Conservation (phyloP, 2,888 invertebrate genomes). For the Nasonia oneida region DNA sequence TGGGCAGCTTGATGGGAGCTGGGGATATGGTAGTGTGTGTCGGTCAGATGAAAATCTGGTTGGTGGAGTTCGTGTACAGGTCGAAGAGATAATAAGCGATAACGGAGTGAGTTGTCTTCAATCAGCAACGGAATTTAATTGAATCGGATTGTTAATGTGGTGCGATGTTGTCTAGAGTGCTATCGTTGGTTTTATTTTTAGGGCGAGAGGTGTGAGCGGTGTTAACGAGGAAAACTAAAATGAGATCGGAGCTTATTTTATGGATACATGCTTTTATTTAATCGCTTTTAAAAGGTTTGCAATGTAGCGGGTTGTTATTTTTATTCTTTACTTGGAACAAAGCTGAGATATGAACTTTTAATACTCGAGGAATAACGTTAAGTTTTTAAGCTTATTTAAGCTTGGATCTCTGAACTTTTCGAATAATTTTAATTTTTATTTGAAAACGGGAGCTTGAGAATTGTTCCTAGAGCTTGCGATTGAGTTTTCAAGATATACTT, state of each 20-base stretch:
- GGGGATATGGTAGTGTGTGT: neutral
- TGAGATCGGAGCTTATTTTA: too few species aligned
- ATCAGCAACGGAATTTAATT: neutral
- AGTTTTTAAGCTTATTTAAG: too few species aligned
- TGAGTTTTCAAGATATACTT: too few species aligned
- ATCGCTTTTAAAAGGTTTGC: neutral
- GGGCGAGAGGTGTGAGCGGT: too few species aligned
- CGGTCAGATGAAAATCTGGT: neutral
- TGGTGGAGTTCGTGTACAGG: neutral
- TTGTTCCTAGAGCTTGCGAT: too few species aligned
- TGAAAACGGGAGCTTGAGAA: too few species aligned
- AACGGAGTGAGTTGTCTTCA: neutral
- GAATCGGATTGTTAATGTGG: neutral
- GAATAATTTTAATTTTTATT: too few species aligned
- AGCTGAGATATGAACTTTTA: neutral
- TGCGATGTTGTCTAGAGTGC: neutral
- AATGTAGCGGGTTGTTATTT: neutral
- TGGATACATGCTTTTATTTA: neutral
- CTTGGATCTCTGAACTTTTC: too few species aligned
- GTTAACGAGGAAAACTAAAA: too few species aligned
- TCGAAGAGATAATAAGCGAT: slow-evolving; percentile 13
- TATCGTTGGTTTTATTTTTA: neutral
- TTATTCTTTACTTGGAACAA: neutral
- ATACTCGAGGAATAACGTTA: too few species aligned
- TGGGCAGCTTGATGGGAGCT: neutral